Evolutionary conservation across 2,797 vertebrate genomes (phyloP).

Genomic region (Hippopotamyrus pictus): DNA sequence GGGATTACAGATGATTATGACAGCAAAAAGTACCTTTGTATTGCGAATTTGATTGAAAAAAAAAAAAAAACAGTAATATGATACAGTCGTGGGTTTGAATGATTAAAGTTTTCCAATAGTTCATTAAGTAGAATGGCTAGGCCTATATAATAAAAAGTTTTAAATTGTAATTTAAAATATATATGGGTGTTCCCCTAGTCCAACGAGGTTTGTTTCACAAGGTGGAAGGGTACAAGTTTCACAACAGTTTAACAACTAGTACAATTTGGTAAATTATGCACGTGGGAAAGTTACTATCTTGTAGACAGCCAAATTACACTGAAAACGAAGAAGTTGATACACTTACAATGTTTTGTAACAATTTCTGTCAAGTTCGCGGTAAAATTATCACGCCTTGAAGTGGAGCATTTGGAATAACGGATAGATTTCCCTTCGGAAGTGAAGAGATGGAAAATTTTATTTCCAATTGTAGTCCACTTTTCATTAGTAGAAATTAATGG

Average conservation of each 20-base stretch:
- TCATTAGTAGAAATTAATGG: conserved; percentile 26
- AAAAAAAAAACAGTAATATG: not conserved
- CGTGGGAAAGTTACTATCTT: not conserved
- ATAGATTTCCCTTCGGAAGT: not conserved
- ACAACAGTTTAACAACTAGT: not conserved
- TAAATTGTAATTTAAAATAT: not conserved
- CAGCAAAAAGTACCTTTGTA: not conserved
- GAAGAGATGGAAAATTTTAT: not conserved
- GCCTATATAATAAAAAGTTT: not conserved
- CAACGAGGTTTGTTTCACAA: not conserved
- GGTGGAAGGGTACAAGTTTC: not conserved
- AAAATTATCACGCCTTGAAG: not conserved
- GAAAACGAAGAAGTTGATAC: not conserved
- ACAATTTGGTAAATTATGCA: not conserved
- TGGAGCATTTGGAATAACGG: not conserved
- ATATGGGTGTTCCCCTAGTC: not conserved
- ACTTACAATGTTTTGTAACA: not conserved
- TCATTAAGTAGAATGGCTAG: not conserved
- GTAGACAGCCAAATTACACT: not conserved
- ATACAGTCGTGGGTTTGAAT: not conserved
- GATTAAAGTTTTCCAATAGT: not conserved
- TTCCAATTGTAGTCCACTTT: not conserved
- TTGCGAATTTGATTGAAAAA: not conserved
- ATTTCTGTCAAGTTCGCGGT: not conserved
- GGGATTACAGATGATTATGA: not conserved